Percentiles rank a stretch among this genome's conserved stretches.
phyloP scores from a whole-genome alignment of 2,888 invertebrate species.

The Standfussiana lucernea region DNA sequence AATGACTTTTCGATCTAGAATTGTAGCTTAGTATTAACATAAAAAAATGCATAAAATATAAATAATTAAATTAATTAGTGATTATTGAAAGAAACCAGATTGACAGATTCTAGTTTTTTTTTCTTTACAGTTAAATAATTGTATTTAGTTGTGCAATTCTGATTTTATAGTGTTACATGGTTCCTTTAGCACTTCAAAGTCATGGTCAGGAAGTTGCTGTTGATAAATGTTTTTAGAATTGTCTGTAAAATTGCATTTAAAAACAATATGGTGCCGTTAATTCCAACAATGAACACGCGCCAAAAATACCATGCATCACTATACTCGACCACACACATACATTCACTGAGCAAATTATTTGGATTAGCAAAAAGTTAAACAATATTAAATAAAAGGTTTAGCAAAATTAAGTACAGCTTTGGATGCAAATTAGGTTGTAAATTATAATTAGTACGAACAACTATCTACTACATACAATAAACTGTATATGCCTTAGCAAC shows the following conservation, averaged over 20 bases:
- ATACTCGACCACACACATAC: conserved; percentile 21
- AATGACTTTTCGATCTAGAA: conserved; percentile 4
- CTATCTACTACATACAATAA: conserved; percentile 30
- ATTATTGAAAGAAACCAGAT: conserved; percentile 35
- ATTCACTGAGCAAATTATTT: conserved; percentile 46
- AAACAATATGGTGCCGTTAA: neutral
- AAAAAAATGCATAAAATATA: conserved; percentile 29
- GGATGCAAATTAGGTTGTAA: conserved; percentile 57
- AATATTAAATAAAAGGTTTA: conserved; percentile 32
- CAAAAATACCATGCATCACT: neutral
- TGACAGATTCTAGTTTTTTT: conserved; percentile 1
- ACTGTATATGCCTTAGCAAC: neutral
- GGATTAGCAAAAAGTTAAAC: conserved; percentile 27
- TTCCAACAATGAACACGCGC: too few relatives aligned
- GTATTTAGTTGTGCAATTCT: conserved; percentile 32
- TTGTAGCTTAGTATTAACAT: conserved; percentile 2
- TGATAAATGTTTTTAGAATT: neutral
- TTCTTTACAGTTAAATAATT: conserved; percentile 5
- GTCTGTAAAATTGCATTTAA: neutral
- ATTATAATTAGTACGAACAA: conserved; percentile 54
- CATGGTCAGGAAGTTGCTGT: neutral
- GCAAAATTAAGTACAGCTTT: conserved; percentile 54
- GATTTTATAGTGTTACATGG: neutral
- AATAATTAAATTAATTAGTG: conserved; percentile 7
- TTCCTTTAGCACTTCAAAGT: neutral